A percentile compares a stretch with the other conserved stretches of the same genome.
Conservation (phyloP, 2,797 vertebrate species). For the Chrysocyon brachyurus region DNA sequence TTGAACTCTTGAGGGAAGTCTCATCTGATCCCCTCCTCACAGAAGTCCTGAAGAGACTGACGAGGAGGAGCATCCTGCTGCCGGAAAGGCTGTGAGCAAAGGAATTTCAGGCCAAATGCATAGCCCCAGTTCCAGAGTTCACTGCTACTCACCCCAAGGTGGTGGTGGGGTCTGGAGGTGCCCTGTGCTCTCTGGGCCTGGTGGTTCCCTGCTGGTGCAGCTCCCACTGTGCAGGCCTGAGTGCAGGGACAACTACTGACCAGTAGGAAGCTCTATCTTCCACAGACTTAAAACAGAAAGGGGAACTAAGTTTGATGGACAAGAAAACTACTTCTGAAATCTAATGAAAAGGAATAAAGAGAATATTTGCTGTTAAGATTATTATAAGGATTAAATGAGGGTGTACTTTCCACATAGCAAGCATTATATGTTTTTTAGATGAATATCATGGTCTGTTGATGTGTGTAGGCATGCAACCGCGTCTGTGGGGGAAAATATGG, state of each 20-base stretch:
- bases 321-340: not conserved
- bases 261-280: too few relatives aligned
- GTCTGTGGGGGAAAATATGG: too few relatives aligned
- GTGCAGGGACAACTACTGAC: too few relatives aligned
- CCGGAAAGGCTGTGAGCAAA: not conserved
- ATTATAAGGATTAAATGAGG: not conserved
- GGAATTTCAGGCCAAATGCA: too few relatives aligned
- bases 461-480: too few relatives aligned
- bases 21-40: not conserved
- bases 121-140: too few relatives aligned
- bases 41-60: too few relatives aligned
- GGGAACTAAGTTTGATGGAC: not conserved
- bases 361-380: not conserved
- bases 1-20: not conserved
- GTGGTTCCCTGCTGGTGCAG: not conserved
- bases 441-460: not conserved
- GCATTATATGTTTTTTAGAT: not conserved
- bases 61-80: accelerated
- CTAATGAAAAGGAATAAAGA: not conserved
- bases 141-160: not conserved
- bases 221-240: too few relatives aligned
- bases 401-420: not conserved
- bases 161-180: not conserved
- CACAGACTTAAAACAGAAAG: not conserved
- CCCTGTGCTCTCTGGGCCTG: too few relatives aligned